These are phyloP conservation scores for Hypocryptadius cinnamomeus DNA, from an alignment of 2,113 vertebrate species.

Conservation along the genomic window DNA sequence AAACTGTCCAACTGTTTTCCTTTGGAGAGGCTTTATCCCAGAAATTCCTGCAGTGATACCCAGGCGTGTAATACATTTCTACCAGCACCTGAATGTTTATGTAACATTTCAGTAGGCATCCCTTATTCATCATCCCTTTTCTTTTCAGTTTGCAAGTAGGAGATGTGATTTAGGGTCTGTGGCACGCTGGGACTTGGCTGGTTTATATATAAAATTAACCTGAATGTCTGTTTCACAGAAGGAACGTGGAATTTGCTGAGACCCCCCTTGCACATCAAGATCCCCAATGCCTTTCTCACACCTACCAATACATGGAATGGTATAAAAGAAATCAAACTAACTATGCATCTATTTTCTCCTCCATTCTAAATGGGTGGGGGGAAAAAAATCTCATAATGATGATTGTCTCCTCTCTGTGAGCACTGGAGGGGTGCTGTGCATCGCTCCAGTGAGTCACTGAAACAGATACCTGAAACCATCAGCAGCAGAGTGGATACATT, in stretches of 20 bases:
- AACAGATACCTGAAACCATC: neutral
- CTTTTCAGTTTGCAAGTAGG: neutral
- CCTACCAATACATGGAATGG: neutral
- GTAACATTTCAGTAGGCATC: neutral
- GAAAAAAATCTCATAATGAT: neutral
- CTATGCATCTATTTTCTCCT: neutral
- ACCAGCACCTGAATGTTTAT: neutral
- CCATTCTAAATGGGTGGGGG: neutral
- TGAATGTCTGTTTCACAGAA: neutral
- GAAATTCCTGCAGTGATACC: conserved; percentile 14
- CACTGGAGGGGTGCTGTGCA: fast-evolving
- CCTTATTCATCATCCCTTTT: neutral
- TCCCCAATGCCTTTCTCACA: neutral
- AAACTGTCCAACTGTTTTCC: neutral
- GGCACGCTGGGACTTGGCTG: neutral
- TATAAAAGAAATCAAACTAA: neutral
- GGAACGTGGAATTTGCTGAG: neutral
- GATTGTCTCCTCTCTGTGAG: neutral
- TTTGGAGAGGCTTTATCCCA: conserved; percentile 10
- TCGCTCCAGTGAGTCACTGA: neutral
- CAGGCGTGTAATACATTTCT: neutral
- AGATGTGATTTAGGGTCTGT: neutral
- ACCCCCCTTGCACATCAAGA: neutral
- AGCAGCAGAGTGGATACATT: neutral
- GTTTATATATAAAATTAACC: neutral